Evolutionary conservation across 2,113 vertebrate species (phyloP).

Genomic region (Noturus placidus): DNA sequence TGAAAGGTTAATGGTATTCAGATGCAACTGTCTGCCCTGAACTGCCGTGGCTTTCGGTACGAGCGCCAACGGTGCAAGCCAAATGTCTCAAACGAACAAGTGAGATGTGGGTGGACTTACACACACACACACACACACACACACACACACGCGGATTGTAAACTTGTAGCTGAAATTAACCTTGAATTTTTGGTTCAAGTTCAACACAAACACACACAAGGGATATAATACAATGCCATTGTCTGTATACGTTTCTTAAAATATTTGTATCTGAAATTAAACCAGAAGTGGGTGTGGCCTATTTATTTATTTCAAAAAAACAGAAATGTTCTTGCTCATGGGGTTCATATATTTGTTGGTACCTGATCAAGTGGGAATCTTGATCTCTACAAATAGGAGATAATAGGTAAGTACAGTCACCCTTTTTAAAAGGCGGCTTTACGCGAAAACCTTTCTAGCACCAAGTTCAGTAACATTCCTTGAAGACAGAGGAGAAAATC

Average conservation of each 20-base stretch:
- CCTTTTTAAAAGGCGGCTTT: not conserved
- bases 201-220: not conserved
- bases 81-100: not conserved
- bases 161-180: not conserved
- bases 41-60: conserved; percentile 15
- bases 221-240: not conserved
- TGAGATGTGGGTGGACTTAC: not conserved
- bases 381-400: no score
- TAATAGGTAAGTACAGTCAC: no score
- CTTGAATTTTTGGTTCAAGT: conserved; percentile 2
- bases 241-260: not conserved
- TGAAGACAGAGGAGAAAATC: not conserved
- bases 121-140: not conserved
- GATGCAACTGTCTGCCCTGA: conserved; percentile 22
- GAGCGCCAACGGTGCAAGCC: not conserved
- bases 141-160: not conserved
- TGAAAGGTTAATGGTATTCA: conserved; percentile 37
- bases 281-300: not conserved
- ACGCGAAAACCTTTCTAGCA: not conserved
- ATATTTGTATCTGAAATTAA: not conserved
- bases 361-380: no score
- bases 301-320: not conserved
- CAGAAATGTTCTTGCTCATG: not conserved
- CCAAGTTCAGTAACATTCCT: not conserved
- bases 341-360: no score